phyloP scores from a whole-genome alignment of 1,140 invertebrate species.

The Calycopis cecrops region DNA sequence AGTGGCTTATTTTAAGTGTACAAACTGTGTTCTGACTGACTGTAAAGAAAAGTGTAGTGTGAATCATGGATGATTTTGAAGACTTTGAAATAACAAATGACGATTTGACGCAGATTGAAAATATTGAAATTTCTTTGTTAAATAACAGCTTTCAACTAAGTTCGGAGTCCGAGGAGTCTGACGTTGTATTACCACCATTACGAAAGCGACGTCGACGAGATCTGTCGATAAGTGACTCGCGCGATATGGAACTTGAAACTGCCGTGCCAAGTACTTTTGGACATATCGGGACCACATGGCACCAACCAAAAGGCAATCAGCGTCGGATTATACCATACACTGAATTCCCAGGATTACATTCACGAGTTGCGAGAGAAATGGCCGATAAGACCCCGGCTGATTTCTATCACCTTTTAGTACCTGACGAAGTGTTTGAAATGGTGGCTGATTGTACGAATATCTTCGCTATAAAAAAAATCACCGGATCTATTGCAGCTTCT shows the following conservation, averaged over 20 bases:
- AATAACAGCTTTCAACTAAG: constrained; percentile 7
- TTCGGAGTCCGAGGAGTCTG: background rate
- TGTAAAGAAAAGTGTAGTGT: no score
- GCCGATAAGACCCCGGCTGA: constrained; percentile 1
- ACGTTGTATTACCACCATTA: constrained; percentile 4
- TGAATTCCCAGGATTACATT: constrained; percentile 4
- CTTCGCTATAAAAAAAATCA: constrained; percentile 5
- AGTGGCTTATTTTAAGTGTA: no score
- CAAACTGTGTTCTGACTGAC: no score
- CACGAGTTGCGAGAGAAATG: constrained; percentile 10
- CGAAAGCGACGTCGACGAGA: background rate
- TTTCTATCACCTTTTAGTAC: constrained; percentile 9
- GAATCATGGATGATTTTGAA: constrained; percentile 6
- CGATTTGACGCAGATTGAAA: constrained; percentile 10
- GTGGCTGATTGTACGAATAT: constrained; percentile 8
- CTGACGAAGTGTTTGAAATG: constrained; percentile 11
- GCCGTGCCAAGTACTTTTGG: constrained; percentile 9
- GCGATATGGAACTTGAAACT: constrained; percentile 6
- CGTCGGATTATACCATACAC: constrained; percentile 10
- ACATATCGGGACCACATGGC: constrained; percentile 9
- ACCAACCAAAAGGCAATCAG: constrained; percentile 10
- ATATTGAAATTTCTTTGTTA: constrained; percentile 7
- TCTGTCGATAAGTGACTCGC: constrained; percentile 2
- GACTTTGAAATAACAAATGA: constrained; percentile 11
- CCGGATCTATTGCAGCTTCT: no score